Base-by-base conservation (phyloP, 2,113 vertebrate genomes). In the Artemisiospiza belli region DNA sequence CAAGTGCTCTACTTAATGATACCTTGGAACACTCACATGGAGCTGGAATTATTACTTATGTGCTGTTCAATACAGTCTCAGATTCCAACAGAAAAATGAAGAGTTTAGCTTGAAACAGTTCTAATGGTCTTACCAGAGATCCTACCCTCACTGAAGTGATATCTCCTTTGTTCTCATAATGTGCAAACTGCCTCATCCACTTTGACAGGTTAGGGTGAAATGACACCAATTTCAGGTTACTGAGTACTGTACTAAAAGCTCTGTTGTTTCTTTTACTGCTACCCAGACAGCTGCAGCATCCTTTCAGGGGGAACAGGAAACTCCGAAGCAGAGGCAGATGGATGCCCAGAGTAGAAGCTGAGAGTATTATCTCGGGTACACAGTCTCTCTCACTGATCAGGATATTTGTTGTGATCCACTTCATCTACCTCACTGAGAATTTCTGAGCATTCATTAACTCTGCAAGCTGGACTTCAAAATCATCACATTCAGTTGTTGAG, bases 141-240 rank as follows among this genome's bases (percentile, higher is more conserved):
- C 64, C 76, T 94, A 72, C 75, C 51, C 76, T 91, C 83, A 18
- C 43, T 75, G 76, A 92, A 81, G 43, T 19, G 83, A 67, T 75
- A 33, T 55, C 83, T 89, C 33, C 76, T 87, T 94, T 97, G 83
- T 92, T 93, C 86, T 59, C 22, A 5, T 92, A 90, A 84, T 87
- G 80, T 84, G 52, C 47, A 61, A 90, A 88, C 92, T 90, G 75
- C 79, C 70, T 95, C 43, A 61, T 91, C 27, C 78, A 52, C 47
- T 47, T 52, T 96, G 90, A 92, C 70, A 83, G 61, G 57, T 89
- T 89, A 83, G 68, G 57, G 64, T 68, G 77, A 95, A 95, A 90
- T 87, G 79, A 61, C 79, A 92, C 61, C 57, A 41, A 83, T 95
- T 95, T 88, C 57, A 78, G 30, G n/a, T 94, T 83, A 92, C 63